Evolutionary conservation across 2,113 vertebrate species (phyloP).

Genomic region (Pelodiscus sinensis): DNA sequence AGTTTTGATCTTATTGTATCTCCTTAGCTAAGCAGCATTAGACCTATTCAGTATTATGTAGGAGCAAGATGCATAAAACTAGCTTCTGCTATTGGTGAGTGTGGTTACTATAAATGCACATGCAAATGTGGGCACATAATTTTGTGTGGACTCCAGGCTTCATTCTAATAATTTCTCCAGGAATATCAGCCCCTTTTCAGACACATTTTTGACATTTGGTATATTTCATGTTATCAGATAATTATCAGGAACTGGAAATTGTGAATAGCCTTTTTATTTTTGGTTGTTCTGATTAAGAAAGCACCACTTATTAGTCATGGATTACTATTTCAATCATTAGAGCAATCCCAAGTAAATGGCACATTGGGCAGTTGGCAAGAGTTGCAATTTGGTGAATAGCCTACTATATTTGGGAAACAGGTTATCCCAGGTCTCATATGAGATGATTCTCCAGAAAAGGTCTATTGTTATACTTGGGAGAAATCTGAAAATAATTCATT

Average conservation of each 20-base stretch:
- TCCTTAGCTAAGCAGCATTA: background rate
- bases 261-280: background rate
- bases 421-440: background rate
- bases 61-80: background rate
- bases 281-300: slow-evolving; percentile 24
- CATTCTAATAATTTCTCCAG: background rate
- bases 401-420: background rate
- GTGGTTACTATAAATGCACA: background rate
- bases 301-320: slow-evolving; percentile 37
- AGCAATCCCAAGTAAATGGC: slow-evolving; percentile 33
- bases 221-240: background rate
- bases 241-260: background rate
- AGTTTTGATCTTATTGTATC: background rate
- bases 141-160: background rate
- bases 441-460: background rate
- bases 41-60: background rate
- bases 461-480: background rate
- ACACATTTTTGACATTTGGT: background rate
- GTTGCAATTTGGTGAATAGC: background rate
- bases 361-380: background rate
- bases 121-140: background rate
- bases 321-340: slow-evolving; percentile 39
- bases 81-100: background rate
- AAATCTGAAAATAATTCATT: slow-evolving; percentile 48
- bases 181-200: slow-evolving; percentile 2